These are phyloP conservation scores for Drosophila borealis DNA, from an alignment of 2,888 invertebrate genomes.

Conservation along the genomic window DNA sequence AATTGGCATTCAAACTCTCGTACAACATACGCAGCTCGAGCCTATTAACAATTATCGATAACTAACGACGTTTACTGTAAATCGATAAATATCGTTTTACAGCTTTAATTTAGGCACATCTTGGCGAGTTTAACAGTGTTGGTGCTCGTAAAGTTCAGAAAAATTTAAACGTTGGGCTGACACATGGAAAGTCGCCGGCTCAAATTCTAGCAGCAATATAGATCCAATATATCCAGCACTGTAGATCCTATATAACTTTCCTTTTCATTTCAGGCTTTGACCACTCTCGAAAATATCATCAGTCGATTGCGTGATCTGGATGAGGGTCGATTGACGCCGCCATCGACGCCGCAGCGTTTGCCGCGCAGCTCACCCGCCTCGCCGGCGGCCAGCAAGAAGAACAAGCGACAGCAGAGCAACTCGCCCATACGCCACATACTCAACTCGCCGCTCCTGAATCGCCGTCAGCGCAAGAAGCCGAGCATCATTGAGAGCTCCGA, in stretches of 20 bases:
- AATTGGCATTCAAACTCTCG: no score
- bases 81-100: slow-evolving; percentile 1
- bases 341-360: slow-evolving; percentile 86
- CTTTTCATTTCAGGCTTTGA: slow-evolving; percentile 85
- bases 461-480: slow-evolving; percentile 90
- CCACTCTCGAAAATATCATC: slow-evolving; percentile 87
- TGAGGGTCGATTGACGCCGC: slow-evolving; percentile 86
- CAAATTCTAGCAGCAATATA: no score
- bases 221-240: no score
- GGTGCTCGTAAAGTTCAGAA: no score
- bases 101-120: no score
- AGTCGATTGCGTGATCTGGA: slow-evolving; percentile 86
- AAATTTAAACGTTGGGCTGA: no score
- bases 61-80: not conserved
- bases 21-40: no score
- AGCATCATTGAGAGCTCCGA: slow-evolving; percentile 92
- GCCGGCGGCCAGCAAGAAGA: slow-evolving; percentile 90
- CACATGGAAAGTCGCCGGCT: no score
- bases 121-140: no score
- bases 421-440: slow-evolving; percentile 93
- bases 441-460: slow-evolving; percentile 93
- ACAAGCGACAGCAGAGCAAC: slow-evolving; percentile 91
- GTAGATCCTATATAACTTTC: not conserved
- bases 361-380: slow-evolving; percentile 92
- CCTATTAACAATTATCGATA: not conserved